These are phyloP conservation scores for Calcarius lapponicus DNA, from an alignment of 2,797 vertebrate genomes.

Conservation along the genomic window DNA sequence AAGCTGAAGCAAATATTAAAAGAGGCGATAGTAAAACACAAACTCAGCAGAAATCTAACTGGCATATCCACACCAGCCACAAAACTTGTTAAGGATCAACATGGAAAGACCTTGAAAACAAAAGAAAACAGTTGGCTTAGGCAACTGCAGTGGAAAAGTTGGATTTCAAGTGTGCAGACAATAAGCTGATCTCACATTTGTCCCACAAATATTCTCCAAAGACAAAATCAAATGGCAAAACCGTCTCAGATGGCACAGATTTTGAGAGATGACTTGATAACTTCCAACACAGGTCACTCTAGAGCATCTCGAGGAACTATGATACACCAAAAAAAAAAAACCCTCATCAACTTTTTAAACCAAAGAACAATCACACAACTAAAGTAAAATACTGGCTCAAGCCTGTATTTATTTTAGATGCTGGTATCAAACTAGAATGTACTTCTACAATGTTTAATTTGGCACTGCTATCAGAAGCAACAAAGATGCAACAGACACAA, in stretches of 20 bases:
- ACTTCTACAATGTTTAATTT: neutral
- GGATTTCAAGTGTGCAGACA: conserved; percentile 8
- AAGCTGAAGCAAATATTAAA: conserved; percentile 22
- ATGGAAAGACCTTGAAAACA: conserved; percentile 2
- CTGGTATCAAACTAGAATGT: neutral
- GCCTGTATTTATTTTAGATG: neutral
- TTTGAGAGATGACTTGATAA: neutral
- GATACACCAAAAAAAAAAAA: neutral
- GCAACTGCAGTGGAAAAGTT: neutral
- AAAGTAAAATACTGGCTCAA: neutral
- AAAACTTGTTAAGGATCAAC: conserved; percentile 18
- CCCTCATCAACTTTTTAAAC: neutral
- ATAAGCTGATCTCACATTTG: neutral
- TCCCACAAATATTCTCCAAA: neutral
- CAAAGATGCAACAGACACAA: neutral
- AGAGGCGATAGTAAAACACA: conserved; percentile 29
- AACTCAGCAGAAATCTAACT: conserved; percentile 37
- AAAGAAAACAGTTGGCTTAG: conserved; percentile 23
- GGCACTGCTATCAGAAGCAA: neutral
- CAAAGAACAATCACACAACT: neutral
- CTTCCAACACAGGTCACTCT: neutral
- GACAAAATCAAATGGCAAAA: conserved; percentile 7
- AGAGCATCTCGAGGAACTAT: neutral
- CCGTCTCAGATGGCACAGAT: neutral
- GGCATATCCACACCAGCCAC: conserved; percentile 33